phyloP scores from a whole-genome alignment of 2,888 invertebrate species.

The Cyclophora punctaria region DNA sequence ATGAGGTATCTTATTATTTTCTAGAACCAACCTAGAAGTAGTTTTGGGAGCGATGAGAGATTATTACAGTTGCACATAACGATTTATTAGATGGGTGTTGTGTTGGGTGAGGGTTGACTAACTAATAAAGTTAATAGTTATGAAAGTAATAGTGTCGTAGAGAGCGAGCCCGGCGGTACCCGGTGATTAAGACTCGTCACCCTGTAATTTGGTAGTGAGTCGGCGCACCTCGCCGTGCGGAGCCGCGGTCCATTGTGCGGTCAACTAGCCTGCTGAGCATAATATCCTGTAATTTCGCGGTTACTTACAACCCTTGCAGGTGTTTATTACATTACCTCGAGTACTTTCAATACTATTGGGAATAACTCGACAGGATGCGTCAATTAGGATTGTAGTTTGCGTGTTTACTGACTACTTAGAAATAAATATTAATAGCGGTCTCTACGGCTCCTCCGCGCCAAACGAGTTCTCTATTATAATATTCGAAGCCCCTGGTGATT shows the following conservation, averaged over 20 bases:
- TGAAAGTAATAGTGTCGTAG: constrained; percentile 8
- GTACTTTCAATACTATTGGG: constrained; percentile 32
- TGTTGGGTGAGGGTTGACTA: no score
- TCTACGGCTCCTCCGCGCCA: not conserved
- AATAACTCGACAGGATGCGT: constrained; percentile 30
- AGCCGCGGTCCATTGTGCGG: constrained; percentile 37
- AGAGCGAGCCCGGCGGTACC: constrained; percentile 29
- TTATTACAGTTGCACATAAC: no score
- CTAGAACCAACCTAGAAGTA: no score
- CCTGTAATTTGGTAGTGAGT: constrained; percentile 68
- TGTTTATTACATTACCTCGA: constrained; percentile 47
- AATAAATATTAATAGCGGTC: constrained; percentile 10
- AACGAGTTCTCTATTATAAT: no score
- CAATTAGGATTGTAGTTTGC: constrained; percentile 23
- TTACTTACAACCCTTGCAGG: constrained; percentile 41
- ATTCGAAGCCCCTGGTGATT: no score
- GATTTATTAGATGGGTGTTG: no score
- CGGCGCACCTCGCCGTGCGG: constrained; percentile 28
- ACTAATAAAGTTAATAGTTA: no score
- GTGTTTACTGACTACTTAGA: constrained; percentile 10
- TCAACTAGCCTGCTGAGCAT: constrained; percentile 47
- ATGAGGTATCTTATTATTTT: no score
- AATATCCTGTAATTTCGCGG: constrained; percentile 64
- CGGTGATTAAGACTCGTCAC: constrained; percentile 59
- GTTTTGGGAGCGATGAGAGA: no score